Conservation (phyloP, 2,113 vertebrate species). For the Syngnathoides biaculeatus region DNA sequence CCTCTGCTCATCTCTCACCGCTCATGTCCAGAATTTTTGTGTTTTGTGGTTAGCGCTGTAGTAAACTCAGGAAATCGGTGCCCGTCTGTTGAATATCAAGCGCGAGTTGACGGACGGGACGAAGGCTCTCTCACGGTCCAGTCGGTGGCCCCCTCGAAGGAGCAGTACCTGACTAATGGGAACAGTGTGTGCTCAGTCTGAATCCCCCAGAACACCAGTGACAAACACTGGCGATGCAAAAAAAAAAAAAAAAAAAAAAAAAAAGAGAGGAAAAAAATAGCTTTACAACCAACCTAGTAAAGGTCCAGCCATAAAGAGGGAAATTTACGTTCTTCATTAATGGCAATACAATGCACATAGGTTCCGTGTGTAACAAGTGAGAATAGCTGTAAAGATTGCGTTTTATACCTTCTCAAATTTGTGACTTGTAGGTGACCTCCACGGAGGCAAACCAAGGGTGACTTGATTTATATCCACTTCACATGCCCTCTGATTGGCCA, state of each 20-base stretch:
- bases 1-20: slow-evolving; percentile 17
- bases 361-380: slow-evolving; percentile 79
- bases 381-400: slow-evolving; percentile 76
- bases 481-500: slow-evolving; percentile 66
- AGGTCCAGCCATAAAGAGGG: slow-evolving; percentile 74
- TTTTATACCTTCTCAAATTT: slow-evolving; percentile 77
- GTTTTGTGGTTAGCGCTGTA: neutral
- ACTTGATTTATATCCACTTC: slow-evolving; percentile 70
- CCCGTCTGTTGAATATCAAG: slow-evolving; percentile 71
- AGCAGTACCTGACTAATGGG: slow-evolving; percentile 73
- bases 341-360: slow-evolving; percentile 81
- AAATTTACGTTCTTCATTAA: slow-evolving; percentile 82
- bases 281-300: slow-evolving; percentile 76
- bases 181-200: slow-evolving; percentile 71
- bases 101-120: slow-evolving; percentile 48
- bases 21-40: slow-evolving; percentile 39
- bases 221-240: slow-evolving; percentile 71
- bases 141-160: slow-evolving; percentile 56
- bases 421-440: slow-evolving; percentile 77
- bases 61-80: slow-evolving; percentile 52
- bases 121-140: slow-evolving; percentile 57
- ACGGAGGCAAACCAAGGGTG: slow-evolving; percentile 56
- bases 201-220: slow-evolving; percentile 64
- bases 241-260: slow-evolving; percentile 56
- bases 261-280: slow-evolving; percentile 60